Conservation (phyloP, 2,888 invertebrate species). For the Octonoba sinensis region DNA sequence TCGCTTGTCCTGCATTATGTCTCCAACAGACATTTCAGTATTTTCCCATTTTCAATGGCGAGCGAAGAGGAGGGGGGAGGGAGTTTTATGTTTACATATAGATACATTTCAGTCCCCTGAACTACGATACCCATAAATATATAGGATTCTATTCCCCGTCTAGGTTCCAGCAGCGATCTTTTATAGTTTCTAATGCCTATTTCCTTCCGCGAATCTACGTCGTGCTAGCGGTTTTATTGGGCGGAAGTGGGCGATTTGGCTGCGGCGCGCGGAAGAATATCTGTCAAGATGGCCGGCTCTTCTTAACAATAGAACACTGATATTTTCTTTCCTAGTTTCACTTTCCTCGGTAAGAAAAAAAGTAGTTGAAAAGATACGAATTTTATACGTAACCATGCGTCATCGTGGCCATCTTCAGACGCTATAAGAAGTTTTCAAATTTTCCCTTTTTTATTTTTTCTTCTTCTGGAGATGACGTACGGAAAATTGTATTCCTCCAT, state of each 20-base stretch:
- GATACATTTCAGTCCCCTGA: conserved; percentile 13
- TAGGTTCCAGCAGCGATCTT: conserved; percentile 17
- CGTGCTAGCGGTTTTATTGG: conserved; percentile 59
- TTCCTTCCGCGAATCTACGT: conserved; percentile 59
- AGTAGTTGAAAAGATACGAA: conserved; percentile 35
- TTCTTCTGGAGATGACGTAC: background rate
- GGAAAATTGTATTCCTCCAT: conserved; percentile 48
- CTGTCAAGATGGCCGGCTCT: conserved; percentile 55
- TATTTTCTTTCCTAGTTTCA: conserved; percentile 40
- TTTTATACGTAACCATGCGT: conserved; percentile 31
- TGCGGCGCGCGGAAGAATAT: conserved; percentile 60
- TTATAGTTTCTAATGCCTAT: conserved; percentile 64
- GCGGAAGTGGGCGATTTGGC: conserved; percentile 63
- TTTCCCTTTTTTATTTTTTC: background rate
- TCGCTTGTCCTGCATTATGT: conserved; percentile 30
- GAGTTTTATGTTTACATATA: too few relatives aligned
- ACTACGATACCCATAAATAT: conserved; percentile 54
- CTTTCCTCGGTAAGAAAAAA: conserved; percentile 5
- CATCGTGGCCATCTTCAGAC: conserved; percentile 28
- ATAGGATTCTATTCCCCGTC: conserved; percentile 30
- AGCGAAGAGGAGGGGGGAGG: background rate
- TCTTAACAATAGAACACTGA: conserved; percentile 47
- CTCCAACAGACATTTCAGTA: conserved; percentile 17
- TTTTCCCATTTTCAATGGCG: conserved; percentile 15
- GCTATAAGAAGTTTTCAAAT: too few relatives aligned